Conservation (phyloP, 2,113 vertebrate genomes). For the Mellivora capensis region DNA sequence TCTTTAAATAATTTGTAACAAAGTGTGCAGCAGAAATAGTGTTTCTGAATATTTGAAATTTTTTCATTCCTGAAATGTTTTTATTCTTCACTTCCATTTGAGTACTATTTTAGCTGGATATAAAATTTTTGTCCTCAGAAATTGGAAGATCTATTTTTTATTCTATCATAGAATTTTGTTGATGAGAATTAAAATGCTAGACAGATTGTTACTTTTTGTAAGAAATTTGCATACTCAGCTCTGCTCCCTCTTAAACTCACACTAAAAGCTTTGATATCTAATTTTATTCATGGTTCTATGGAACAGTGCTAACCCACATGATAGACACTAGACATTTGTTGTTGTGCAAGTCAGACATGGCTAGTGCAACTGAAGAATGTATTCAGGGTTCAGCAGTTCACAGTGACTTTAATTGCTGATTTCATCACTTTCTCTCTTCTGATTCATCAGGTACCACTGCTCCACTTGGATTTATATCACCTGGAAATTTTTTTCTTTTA, state of each 20-base stretch:
- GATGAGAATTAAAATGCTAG: background rate
- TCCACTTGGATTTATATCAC: background rate
- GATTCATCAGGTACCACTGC: background rate
- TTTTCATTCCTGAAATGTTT: background rate
- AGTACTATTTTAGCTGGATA: background rate
- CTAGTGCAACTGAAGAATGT: background rate
- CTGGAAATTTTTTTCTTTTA: background rate
- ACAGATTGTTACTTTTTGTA: background rate
- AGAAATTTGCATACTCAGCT: background rate
- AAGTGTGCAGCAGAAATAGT: background rate
- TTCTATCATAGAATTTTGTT: background rate
- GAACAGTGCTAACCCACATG: background rate
- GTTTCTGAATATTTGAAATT: background rate
- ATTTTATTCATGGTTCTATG: background rate
- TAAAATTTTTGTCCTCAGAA: background rate
- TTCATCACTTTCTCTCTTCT: background rate
- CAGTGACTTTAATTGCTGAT: background rate
- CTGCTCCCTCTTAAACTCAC: background rate
- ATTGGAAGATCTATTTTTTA: background rate
- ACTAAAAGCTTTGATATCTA: background rate
- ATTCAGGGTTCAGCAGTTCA: background rate
- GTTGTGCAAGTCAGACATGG: background rate
- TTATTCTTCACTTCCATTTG: background rate
- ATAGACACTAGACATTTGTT: background rate
- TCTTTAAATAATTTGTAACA: background rate